Evolutionary conservation across 2,797 vertebrate species (phyloP).

Genomic region (Dryobates pubescens): DNA sequence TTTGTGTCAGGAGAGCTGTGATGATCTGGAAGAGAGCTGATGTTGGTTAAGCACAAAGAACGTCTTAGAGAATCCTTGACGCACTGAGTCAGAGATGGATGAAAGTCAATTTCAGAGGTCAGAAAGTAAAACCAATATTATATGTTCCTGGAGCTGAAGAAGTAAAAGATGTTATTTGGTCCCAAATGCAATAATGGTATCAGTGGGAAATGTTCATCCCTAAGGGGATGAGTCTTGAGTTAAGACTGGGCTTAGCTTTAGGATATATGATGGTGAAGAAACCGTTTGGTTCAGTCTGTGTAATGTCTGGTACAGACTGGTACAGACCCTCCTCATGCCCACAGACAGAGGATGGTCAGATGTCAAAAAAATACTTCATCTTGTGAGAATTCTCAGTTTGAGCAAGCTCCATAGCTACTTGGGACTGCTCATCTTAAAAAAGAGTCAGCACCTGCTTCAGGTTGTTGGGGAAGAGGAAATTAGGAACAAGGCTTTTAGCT

Average conservation of each 20-base stretch:
- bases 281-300: not conserved
- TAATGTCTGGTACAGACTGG: not conserved
- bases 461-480: not conserved
- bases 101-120: not conserved
- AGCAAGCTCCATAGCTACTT: not conserved
- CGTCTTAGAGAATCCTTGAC: not conserved
- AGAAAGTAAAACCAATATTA: not conserved
- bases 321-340: not conserved
- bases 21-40: not conserved
- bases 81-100: accelerated
- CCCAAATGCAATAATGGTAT: too few relatives aligned
- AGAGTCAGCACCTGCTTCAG: not conserved
- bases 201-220: not conserved
- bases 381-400: not conserved
- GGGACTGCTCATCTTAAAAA: not conserved
- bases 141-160: not conserved
- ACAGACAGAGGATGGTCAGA: not conserved
- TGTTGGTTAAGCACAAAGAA: not conserved
- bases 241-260: not conserved
- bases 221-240: not conserved
- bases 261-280: not conserved
- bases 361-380: not conserved
- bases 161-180: not conserved
- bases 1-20: not conserved
- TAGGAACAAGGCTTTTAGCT: not conserved